Percentiles rank a stretch among this genome's conserved stretches.
These are phyloP conservation scores for Perizoma affinitatum DNA, from an alignment of 2,888 invertebrate genomes.

Conservation along the genomic window DNA sequence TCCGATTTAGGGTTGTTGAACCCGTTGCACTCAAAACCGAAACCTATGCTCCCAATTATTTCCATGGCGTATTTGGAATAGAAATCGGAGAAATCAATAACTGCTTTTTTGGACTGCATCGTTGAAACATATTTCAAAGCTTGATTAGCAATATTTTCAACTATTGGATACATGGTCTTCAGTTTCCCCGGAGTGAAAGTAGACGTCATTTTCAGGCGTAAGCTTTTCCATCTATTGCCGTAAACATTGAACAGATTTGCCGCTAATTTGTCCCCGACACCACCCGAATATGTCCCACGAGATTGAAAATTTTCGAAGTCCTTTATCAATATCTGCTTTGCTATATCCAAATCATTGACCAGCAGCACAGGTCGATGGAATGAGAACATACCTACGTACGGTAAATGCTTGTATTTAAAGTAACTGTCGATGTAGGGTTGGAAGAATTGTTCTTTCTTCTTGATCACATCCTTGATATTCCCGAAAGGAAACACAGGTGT, in stretches of 20 bases:
- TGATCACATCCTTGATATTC: slow-evolving; percentile 81
- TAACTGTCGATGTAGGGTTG: slow-evolving; percentile 85
- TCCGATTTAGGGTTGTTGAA: slow-evolving; percentile 81
- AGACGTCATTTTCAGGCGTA: slow-evolving; percentile 86
- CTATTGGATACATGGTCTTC: slow-evolving; percentile 85
- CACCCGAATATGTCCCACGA: slow-evolving; percentile 85
- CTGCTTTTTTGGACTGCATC: slow-evolving; percentile 52
- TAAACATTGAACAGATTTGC: slow-evolving; percentile 84
- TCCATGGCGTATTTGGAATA: slow-evolving; percentile 85
- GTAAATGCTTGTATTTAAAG: slow-evolving; percentile 73
- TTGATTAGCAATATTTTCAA: slow-evolving; percentile 82
- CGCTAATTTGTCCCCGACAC: slow-evolving; percentile 84
- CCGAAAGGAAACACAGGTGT: slow-evolving; percentile 86
- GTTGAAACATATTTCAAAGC: slow-evolving; percentile 71
- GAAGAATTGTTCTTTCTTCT: slow-evolving; percentile 84
- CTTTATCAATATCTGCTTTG: slow-evolving; percentile 84
- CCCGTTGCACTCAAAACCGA: slow-evolving; percentile 85
- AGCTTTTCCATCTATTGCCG: slow-evolving; percentile 85
- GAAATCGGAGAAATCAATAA: slow-evolving; percentile 82
- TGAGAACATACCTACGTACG: slow-evolving; percentile 85
- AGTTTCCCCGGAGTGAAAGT: slow-evolving; percentile 88
- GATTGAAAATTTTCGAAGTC: slow-evolving; percentile 87
- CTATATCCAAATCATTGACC: slow-evolving; percentile 85
- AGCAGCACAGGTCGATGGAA: slow-evolving; percentile 85
- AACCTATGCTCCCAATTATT: slow-evolving; percentile 85